Conservation (phyloP, 1,140 invertebrate genomes). For the Calosoma granatense region DNA sequence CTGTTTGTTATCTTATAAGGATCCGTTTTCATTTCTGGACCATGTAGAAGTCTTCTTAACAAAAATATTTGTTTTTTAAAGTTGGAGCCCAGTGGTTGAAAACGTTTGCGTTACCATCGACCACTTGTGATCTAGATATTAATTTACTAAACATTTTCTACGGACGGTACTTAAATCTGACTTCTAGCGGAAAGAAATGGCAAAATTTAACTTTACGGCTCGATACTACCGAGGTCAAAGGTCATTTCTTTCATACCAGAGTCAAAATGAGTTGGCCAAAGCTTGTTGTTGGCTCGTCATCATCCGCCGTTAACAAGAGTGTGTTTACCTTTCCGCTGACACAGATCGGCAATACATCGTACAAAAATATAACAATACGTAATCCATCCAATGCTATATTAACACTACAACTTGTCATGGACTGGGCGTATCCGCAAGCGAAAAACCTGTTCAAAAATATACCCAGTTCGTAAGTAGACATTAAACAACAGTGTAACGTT, state of each 20-base stretch:
- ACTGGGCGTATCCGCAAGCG: slow-evolving; percentile 44
- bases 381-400: slow-evolving; percentile 53
- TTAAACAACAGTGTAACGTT: too few relatives aligned
- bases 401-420: slow-evolving; percentile 51
- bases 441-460: slow-evolving; percentile 39
- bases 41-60: slow-evolving; percentile 11
- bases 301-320: slow-evolving; percentile 35
- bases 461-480: slow-evolving; percentile 32
- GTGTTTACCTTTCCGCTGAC: slow-evolving; percentile 66
- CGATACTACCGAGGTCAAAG: slow-evolving; percentile 64
- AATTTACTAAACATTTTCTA: slow-evolving; percentile 47
- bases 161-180: slow-evolving; percentile 43
- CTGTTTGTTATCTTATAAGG: slow-evolving; percentile 9
- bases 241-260: slow-evolving; percentile 58
- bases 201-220: slow-evolving; percentile 64
- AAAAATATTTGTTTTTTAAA: slow-evolving; percentile 27
- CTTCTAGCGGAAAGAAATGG: slow-evolving; percentile 36
- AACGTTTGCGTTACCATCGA: slow-evolving; percentile 52
- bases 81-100: slow-evolving; percentile 58
- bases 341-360: slow-evolving; percentile 69
- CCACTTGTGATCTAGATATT: slow-evolving; percentile 50
- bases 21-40: background rate
- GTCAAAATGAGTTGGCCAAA: slow-evolving; percentile 67
- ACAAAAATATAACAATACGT: slow-evolving; percentile 44
- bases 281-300: slow-evolving; percentile 34